Percentiles rank a stretch among this genome's conserved stretches.
Evolutionary conservation across 2,888 invertebrate genomes (phyloP).

Genomic region (Coremacera marginata): DNA sequence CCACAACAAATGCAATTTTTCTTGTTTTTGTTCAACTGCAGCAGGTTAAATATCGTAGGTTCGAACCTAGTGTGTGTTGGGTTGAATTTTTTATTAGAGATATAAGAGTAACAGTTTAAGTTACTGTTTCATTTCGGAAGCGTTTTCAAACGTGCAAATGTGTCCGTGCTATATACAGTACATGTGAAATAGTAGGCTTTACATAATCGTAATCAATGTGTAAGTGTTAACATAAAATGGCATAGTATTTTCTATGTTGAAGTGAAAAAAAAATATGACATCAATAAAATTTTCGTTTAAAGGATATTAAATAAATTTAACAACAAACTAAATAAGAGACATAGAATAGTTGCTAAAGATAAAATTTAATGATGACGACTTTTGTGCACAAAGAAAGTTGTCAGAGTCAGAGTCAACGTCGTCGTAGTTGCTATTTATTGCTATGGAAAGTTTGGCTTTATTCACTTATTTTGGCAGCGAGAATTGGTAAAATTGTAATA

Average conservation of each 20-base stretch:
- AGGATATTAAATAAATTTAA: neutral
- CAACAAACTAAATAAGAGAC: neutral
- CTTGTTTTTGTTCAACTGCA: too few species aligned
- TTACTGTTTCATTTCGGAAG: neutral
- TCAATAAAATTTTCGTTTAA: neutral
- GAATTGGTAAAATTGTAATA: slow-evolving; percentile 19
- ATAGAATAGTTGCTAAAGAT: too few species aligned
- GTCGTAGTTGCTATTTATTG: neutral
- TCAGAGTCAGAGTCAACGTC: neutral
- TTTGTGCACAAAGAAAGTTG: neutral
- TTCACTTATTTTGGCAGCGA: neutral
- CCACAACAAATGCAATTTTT: too few species aligned
- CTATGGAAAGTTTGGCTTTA: slow-evolving; percentile 16
- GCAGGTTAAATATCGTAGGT: too few species aligned
- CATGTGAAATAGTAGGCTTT: neutral
- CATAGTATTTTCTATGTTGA: neutral
- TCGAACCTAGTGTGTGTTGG: neutral
- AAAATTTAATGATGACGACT: slow-evolving; percentile 20
- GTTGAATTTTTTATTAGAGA: neutral
- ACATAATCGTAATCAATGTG: neutral
- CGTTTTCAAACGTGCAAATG: neutral
- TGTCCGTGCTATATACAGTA: neutral
- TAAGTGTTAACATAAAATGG: neutral
- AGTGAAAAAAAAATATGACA: too few species aligned
- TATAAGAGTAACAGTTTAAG: neutral